phyloP scores from a whole-genome alignment of 2,797 vertebrate species.

The Melopsittacus undulatus region DNA sequence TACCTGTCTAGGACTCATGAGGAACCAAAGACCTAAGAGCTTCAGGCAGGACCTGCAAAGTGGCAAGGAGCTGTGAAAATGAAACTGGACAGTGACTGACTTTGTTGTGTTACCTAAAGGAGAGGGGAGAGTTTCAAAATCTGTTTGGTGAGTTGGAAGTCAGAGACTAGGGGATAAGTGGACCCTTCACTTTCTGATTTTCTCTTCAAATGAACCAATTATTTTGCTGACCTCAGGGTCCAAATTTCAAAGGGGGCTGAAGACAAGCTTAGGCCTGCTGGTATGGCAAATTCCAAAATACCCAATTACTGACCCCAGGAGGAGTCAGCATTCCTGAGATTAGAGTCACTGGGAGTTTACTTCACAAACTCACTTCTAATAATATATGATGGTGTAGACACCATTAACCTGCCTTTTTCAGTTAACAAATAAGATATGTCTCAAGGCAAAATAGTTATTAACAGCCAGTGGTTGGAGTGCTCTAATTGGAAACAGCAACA shows the following conservation, averaged over 20 bases:
- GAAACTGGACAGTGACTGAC: constrained; percentile 29
- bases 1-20: neutral
- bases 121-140: constrained; percentile 51
- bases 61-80: constrained; percentile 30
- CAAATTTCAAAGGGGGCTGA: constrained; percentile 82
- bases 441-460: constrained; percentile 80
- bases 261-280: constrained; percentile 89
- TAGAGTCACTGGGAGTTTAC: constrained; percentile 84
- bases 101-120: constrained; percentile 55
- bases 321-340: constrained; percentile 82
- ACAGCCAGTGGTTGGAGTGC: constrained; percentile 72
- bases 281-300: constrained; percentile 75
- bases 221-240: constrained; percentile 81
- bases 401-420: constrained; percentile 82
- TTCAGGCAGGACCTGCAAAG: neutral
- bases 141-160: constrained; percentile 47
- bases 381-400: constrained; percentile 77
- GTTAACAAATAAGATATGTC: constrained; percentile 79
- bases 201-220: constrained; percentile 79
- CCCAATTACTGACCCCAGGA: constrained; percentile 82
- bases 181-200: constrained; percentile 65
- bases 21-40: neutral
- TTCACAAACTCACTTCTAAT: constrained; percentile 83
- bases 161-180: constrained; percentile 55
- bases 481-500: constrained; percentile 84